These are phyloP conservation scores for Serrognathus titanus DNA, from an alignment of 2,888 invertebrate species.

Conservation along the genomic window DNA sequence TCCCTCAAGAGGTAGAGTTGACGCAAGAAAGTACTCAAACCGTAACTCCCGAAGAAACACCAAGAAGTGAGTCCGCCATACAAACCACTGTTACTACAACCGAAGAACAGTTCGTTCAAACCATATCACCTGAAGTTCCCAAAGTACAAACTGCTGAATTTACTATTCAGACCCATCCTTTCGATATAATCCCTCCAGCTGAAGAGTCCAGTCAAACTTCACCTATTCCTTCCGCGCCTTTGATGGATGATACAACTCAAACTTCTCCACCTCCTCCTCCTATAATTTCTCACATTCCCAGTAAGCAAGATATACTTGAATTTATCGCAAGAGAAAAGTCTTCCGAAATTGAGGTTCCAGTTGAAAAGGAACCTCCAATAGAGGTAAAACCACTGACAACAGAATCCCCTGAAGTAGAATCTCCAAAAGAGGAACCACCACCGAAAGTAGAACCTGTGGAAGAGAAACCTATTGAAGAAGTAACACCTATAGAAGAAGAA, in stretches of 20 bases:
- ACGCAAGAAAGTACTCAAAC: conserved; percentile 43
- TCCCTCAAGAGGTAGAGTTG: conserved; percentile 38
- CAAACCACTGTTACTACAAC: conserved; percentile 39
- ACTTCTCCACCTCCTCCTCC: conserved; percentile 22
- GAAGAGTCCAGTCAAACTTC: conserved; percentile 55
- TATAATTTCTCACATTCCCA: background rate
- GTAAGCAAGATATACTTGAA: too few relatives aligned
- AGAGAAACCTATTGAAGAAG: conserved; percentile 4
- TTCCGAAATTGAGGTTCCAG: background rate
- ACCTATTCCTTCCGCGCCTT: conserved; percentile 42
- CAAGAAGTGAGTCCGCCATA: conserved; percentile 41
- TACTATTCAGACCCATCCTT: conserved; percentile 33
- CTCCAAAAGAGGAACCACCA: conserved; percentile 24
- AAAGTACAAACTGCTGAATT: conserved; percentile 34
- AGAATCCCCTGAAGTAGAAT: background rate
- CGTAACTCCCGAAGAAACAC: conserved; percentile 31
- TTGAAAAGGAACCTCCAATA: background rate
- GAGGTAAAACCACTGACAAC: background rate
- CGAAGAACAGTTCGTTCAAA: conserved; percentile 45
- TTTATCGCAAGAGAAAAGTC: background rate
- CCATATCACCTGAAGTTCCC: conserved; percentile 44
- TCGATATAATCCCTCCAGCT: conserved; percentile 25
- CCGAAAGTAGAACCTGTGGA: conserved; percentile 9
- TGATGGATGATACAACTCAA: conserved; percentile 27
- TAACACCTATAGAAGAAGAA: conserved; percentile 1